Percentiles rank a stretch among this genome's conserved stretches.
Evolutionary conservation across 2,113 vertebrate species (phyloP).

Genomic region (Amblyornis subalaris): DNA sequence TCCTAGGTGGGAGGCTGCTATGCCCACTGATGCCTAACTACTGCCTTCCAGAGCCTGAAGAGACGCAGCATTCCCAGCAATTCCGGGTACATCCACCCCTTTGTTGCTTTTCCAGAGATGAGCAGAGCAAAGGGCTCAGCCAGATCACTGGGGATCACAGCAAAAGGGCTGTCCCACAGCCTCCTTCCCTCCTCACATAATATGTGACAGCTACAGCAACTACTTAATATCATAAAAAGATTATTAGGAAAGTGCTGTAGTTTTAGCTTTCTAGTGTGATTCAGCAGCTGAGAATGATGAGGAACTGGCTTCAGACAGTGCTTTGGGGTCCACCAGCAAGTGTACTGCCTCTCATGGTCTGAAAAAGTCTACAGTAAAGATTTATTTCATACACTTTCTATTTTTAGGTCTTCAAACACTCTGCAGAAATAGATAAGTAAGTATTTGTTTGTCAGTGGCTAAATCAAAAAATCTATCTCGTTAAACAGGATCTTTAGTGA

Average conservation of each 20-base stretch:
- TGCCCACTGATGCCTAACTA: not conserved
- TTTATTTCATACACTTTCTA: not conserved
- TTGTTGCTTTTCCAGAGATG: not conserved
- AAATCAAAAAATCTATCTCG: not conserved
- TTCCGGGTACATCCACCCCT: not conserved
- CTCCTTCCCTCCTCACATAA: not conserved
- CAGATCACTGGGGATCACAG: not conserved
- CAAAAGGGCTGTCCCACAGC: not conserved
- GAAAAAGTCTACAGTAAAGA: not conserved
- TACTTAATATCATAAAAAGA: not conserved
- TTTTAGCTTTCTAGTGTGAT: not conserved
- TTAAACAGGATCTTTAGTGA: not conserved
- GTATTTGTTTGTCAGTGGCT: not conserved
- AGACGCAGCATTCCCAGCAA: not conserved
- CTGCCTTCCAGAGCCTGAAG: not conserved
- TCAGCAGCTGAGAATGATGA: not conserved
- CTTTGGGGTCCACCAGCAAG: not conserved
- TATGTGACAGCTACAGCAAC: not conserved
- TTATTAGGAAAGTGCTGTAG: not conserved
- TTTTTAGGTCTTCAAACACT: not conserved
- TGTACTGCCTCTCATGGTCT: not conserved
- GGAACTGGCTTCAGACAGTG: not conserved
- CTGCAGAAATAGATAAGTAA: not conserved
- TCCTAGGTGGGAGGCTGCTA: not conserved
- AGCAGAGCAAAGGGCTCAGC: not conserved